Evolutionary conservation across 1,140 invertebrate genomes (phyloP), one percentile per base, ranked within the genome.

Genomic region (Drosophila pseudoananassae): DNA sequence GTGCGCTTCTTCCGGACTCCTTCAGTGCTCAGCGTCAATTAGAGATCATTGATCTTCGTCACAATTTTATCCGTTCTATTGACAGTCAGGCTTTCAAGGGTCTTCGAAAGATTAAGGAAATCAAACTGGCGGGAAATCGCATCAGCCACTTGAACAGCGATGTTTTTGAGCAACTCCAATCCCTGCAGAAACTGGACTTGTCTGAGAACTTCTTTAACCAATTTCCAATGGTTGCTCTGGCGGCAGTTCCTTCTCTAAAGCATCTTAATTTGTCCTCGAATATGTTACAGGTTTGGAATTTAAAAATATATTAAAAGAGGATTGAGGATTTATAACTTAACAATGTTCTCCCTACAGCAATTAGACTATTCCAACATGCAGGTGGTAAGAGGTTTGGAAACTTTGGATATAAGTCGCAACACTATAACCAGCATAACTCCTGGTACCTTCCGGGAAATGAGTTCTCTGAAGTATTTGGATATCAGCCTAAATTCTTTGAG

Each of bases 401-500:
- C 95, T 14, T 90, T 98, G 61, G 97, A 98, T 91, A 91, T 98
- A 12, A 97, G 96, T 75, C 93, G 96, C 56, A 98, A 98, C 81
- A 95, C 95, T 75, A 95, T 98, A 10, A 95, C 95, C 1, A 95
- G 96, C 63, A 94, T 98, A 43, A 94, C 95, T 1, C 94, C 95
- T 1, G 96, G 96, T 55, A 95, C 96, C 4, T 98, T 98, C 90
- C 93, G 95, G 0, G 95, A 95, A 8, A 92, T 97, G 40, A 93
- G 92, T 9, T 93, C 94, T 25, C 92, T 98, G 4, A 94, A 94
- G 58, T 94, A 95, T 74, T 92, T 98, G 51, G 96, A 97, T 90
- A 93, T 98, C 5, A 96, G 96, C 71, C 94, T 97, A 1, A 98
- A 98, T 91, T 95, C 96, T 15, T 91, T 98, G 20, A 93, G 97